Percentiles rank a stretch among this genome's conserved stretches.
phyloP scores from a whole-genome alignment of 2,113 vertebrate genomes.

The Chaenogobius annularis region DNA sequence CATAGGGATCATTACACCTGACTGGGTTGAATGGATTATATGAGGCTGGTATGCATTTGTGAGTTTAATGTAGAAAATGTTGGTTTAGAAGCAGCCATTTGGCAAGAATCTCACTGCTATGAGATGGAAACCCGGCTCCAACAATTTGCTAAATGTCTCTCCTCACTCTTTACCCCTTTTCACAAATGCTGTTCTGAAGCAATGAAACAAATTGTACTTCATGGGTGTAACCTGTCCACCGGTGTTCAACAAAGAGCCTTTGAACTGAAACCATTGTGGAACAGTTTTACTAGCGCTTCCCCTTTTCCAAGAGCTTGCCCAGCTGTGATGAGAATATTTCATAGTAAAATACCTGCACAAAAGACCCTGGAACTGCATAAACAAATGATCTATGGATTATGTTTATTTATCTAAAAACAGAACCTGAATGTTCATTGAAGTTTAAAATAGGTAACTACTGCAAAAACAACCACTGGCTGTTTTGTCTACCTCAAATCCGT shows the following conservation, averaged over 20 bases:
- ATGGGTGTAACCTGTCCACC: conserved; percentile 12
- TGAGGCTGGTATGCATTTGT: conserved; percentile 28
- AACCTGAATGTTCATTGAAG: conserved; percentile 56
- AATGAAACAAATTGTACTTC: background rate
- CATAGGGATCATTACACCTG: conserved; percentile 40
- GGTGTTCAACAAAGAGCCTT: conserved; percentile 38
- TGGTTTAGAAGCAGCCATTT: background rate
- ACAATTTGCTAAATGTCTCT: background rate
- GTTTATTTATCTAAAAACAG: conserved; percentile 49
- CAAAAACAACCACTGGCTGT: conserved; percentile 66
- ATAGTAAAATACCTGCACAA: conserved; percentile 32
- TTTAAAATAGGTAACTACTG: conserved; percentile 58
- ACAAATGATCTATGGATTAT: conserved; percentile 49
- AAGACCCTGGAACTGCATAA: conserved; percentile 39
- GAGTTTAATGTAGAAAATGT: conserved; percentile 18
- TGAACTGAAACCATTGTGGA: conserved; percentile 20
- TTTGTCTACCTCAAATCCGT: conserved; percentile 67
- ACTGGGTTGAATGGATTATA: conserved; percentile 41
- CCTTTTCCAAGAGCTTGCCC: background rate
- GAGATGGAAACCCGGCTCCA: too few species aligned
- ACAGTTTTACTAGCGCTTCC: conserved; percentile 22
- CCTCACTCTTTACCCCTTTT: background rate
- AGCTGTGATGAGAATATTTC: conserved; percentile 15
- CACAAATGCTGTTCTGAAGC: background rate
- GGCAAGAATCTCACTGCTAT: too few species aligned